Conservation (phyloP, 2,888 invertebrate genomes). For the Nineta flava region DNA sequence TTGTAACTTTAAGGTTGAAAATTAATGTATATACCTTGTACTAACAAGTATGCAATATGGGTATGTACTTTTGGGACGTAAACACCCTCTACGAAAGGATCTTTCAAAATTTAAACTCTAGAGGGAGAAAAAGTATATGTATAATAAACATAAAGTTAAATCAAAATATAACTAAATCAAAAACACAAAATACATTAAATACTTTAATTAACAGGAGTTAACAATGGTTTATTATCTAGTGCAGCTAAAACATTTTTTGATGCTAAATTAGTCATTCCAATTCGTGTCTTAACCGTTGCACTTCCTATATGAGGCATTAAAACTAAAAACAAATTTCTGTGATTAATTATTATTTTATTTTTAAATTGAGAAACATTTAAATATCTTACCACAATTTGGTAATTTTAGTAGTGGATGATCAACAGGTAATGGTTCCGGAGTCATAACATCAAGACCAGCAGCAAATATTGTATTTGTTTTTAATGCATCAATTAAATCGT, state of each 20-base stretch:
- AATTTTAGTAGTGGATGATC: constrained; percentile 66
- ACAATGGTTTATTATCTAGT: constrained; percentile 52
- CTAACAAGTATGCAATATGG: too few species aligned
- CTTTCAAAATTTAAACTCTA: too few species aligned
- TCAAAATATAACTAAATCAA: too few species aligned
- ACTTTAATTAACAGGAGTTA: constrained; percentile 34
- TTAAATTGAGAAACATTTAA: too few species aligned
- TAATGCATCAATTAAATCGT: constrained; percentile 64
- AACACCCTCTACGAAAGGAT: too few species aligned
- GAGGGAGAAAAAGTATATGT: too few species aligned
- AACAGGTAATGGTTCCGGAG: constrained; percentile 75
- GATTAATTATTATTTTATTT: too few species aligned
- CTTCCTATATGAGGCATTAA: constrained; percentile 79
- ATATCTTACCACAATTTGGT: constrained; percentile 58
- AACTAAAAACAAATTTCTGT: constrained; percentile 39
- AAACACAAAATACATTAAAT: too few species aligned
- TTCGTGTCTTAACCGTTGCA: constrained; percentile 59
- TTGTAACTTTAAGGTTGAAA: too few species aligned
- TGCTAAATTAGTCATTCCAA: constrained; percentile 59
- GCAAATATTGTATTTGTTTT: constrained; percentile 59
- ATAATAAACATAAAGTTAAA: too few species aligned
- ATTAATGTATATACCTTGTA: too few species aligned
- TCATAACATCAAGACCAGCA: constrained; percentile 83
- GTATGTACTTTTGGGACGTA: too few species aligned
- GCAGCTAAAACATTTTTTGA: constrained; percentile 66